Evolutionary conservation across 2,888 invertebrate species (phyloP), one percentile per base, ranked within the genome.

Genomic region (Pardosa pseudoannulata): DNA sequence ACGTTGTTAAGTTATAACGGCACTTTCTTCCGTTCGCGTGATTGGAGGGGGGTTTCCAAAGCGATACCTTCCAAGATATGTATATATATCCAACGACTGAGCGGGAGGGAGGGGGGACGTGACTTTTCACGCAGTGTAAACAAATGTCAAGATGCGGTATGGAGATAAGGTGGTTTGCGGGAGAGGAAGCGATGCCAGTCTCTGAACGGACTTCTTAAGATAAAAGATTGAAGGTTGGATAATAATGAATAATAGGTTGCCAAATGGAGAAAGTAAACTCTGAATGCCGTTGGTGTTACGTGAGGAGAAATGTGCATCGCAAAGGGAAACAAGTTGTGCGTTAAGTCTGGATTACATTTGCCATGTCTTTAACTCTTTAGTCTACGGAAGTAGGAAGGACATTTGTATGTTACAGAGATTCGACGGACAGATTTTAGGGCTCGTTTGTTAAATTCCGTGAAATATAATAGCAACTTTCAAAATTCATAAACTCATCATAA

Each of bases 91-190:
- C 16, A 11, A 16, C 9, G 46, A 16, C n/a, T n/a, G n/a, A n/a
- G n/a, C n/a, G 46, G 1, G 56, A 36, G 16, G 23, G 7, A 23
- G 67, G 1, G 29, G 31, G 50, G 31, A 19, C 29, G 13, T 11
- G 0, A n/a, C 62, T 79, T 72, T 28, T 50, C 39, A 56, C n/a
- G 71, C 29, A 67, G 76, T 76, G 82, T 83, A 83, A 83, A 83
- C 82, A 83, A 83, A 76, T 83, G 82, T 83, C 27, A 29, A 83
- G 82, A 83, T 83, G 65, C 28, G 76, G 76, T 72, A 19, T 0
- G 27, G 6, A 28, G 76, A 76, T 76, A 83, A 64, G 23, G 23
- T 56, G 23, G 56, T 56, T 19, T 23, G 23, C 23, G 5, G 5
- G 23, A 23, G 16, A 56, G 56, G 23, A 6, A 23, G 23, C 2